phyloP scores from a whole-genome alignment of 2,113 vertebrate genomes.

The Puntigrus tetrazona region DNA sequence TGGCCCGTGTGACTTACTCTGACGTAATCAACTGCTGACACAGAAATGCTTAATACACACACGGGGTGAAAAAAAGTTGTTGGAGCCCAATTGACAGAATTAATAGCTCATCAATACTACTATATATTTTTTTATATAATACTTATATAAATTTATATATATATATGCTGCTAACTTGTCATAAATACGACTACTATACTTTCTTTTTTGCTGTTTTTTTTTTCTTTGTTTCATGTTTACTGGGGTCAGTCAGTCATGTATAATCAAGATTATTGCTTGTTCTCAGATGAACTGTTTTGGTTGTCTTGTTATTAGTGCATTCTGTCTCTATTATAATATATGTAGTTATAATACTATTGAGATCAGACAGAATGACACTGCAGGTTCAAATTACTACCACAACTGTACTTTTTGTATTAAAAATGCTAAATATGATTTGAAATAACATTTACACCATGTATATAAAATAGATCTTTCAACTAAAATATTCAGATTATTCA shows the following conservation, averaged over 20 bases:
- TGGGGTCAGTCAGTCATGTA: not conserved
- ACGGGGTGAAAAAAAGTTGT: not conserved
- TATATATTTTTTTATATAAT: not conserved
- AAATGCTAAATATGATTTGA: not conserved
- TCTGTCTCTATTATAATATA: not conserved
- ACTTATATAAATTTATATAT: too few species aligned
- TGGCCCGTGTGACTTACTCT: not conserved
- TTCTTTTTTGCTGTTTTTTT: not conserved
- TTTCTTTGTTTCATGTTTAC: not conserved
- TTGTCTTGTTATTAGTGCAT: not conserved
- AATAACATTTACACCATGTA: not conserved
- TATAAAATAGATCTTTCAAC: not conserved
- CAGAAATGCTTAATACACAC: not conserved
- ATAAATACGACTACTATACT: not conserved
- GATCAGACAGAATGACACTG: not conserved
- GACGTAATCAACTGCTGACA: not conserved
- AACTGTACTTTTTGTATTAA: not conserved
- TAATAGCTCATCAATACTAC: not conserved
- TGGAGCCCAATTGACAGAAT: not conserved
- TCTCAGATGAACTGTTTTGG: not conserved
- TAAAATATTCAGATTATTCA: not conserved
- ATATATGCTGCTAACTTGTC: not conserved
- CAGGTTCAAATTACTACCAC: not conserved
- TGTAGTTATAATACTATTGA: too few species aligned
- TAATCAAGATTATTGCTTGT: conserved; percentile 1